These are phyloP conservation scores for Cremastinae sp. DNA, from an alignment of 2,888 invertebrate species.

Conservation along the genomic window DNA sequence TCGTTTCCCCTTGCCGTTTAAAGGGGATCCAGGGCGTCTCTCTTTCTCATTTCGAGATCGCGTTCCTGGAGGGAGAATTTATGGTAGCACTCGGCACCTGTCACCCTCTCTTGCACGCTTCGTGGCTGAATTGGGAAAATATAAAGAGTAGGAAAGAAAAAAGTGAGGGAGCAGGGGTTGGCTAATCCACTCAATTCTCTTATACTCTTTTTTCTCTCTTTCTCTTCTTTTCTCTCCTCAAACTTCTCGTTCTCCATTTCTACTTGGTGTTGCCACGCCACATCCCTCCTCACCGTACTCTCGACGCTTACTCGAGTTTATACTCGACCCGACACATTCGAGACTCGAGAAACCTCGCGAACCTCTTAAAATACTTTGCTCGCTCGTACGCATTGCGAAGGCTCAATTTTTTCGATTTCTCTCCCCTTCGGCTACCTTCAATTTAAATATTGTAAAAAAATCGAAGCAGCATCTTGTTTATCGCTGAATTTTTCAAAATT, in stretches of 20 bases:
- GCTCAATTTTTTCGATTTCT: slow-evolving; percentile 26
- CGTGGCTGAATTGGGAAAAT: slow-evolving; percentile 36
- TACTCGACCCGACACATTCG: slow-evolving; percentile 34
- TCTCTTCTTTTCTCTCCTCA: slow-evolving; percentile 23
- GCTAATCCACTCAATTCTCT: slow-evolving; percentile 41
- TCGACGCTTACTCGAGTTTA: slow-evolving; percentile 45
- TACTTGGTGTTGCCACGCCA: slow-evolving; percentile 25
- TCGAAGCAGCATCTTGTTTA: too few species aligned
- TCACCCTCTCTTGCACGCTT: slow-evolving; percentile 66
- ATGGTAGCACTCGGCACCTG: slow-evolving; percentile 76
- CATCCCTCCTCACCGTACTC: slow-evolving; percentile 20
- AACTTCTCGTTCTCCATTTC: slow-evolving; percentile 37
- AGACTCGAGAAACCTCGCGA: slow-evolving; percentile 15
- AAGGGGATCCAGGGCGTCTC: slow-evolving; percentile 1
- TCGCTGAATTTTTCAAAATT: too few species aligned
- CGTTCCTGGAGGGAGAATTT: slow-evolving; percentile 66
- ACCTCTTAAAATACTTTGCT: slow-evolving; percentile 38
- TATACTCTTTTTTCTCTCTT: slow-evolving; percentile 5
- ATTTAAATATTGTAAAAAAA: slow-evolving; percentile 17
- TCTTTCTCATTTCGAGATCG: slow-evolving; percentile 52
- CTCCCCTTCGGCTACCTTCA: not conserved
- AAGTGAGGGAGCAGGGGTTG: slow-evolving; percentile 12
- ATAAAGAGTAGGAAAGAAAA: slow-evolving; percentile 4
- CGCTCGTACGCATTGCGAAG: not conserved
- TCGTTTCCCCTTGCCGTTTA: slow-evolving; percentile 8